Conservation (phyloP, 2,113 vertebrate species). For the Syngnathus scovelli region DNA sequence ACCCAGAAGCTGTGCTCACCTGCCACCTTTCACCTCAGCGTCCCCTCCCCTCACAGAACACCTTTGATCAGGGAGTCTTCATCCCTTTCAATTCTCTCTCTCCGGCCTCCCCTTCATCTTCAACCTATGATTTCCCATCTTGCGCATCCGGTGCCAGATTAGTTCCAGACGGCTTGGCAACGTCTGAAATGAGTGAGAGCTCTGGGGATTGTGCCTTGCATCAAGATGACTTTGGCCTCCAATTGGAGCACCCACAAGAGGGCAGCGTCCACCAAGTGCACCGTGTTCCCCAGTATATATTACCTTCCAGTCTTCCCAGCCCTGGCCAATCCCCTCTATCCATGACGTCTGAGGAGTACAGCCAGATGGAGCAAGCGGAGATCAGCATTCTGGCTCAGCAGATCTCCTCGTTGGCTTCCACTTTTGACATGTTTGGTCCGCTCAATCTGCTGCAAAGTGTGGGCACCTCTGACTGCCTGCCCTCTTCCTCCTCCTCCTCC, state of each 20-base stretch:
- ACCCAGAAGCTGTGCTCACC: slow-evolving; percentile 25
- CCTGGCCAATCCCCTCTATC: slow-evolving; percentile 35
- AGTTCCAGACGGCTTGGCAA: slow-evolving; percentile 59
- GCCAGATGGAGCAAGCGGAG: slow-evolving; percentile 56
- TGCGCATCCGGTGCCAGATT: slow-evolving; percentile 43
- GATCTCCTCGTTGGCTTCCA: slow-evolving; percentile 75
- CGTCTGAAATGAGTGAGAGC: slow-evolving; percentile 37
- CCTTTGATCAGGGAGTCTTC: slow-evolving; percentile 32
- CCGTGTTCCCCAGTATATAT: slow-evolving; percentile 18
- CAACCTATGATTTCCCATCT: slow-evolving; percentile 38
- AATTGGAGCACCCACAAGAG: slow-evolving; percentile 39
- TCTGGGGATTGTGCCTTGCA: slow-evolving; percentile 47
- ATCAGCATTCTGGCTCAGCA: slow-evolving; percentile 75
- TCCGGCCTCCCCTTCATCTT: slow-evolving; percentile 31
- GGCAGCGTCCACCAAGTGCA: slow-evolving; percentile 32
- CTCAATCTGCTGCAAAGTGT: slow-evolving; percentile 19
- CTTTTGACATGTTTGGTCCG: slow-evolving; percentile 58
- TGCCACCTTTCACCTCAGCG: slow-evolving; percentile 33
- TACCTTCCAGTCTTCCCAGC: slow-evolving; percentile 34
- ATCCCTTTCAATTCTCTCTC: not conserved
- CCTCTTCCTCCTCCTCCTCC: not conserved
- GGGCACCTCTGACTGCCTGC: not conserved
- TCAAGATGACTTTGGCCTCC: slow-evolving; percentile 47
- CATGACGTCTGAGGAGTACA: slow-evolving; percentile 35
- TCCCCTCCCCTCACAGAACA: slow-evolving; percentile 26